Percentiles rank a stretch among this genome's conserved stretches.
phyloP scores from a whole-genome alignment of 2,888 invertebrate genomes.

The Drosophila monieri region DNA sequence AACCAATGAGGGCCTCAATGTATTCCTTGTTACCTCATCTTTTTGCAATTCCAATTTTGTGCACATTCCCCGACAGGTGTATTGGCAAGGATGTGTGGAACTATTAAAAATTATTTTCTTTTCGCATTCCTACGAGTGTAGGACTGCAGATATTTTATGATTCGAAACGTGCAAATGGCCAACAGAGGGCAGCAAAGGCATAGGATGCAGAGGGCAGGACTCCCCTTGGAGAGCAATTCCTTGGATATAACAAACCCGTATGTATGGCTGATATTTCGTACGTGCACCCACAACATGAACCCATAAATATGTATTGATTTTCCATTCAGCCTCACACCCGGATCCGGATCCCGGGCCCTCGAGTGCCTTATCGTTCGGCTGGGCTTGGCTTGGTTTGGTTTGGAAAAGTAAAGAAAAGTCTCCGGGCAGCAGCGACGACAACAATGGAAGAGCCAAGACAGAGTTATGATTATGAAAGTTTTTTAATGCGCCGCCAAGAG shows the following conservation, averaged over 20 bases:
- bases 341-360: neutral
- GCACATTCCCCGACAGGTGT: constrained; percentile 18
- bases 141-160: constrained; percentile 48
- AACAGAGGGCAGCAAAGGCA: constrained; percentile 27
- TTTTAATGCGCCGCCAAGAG: constrained; percentile 44
- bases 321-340: constrained; percentile 58
- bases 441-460: constrained; percentile 52
- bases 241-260: constrained; percentile 39
- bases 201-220: constrained; percentile 21
- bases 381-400: neutral
- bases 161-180: constrained; percentile 44
- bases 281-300: constrained; percentile 71
- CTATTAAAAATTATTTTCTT: constrained; percentile 48
- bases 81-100: constrained; percentile 28
- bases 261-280: constrained; percentile 59
- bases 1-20: neutral
- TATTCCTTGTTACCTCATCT: constrained; percentile 10
- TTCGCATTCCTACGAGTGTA: constrained; percentile 37
- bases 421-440: constrained; percentile 47
- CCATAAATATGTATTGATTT: constrained; percentile 78
- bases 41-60: neutral
- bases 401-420: constrained; percentile 48
- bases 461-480: constrained; percentile 77
- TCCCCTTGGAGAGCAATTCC: constrained; percentile 11
- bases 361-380: constrained; percentile 19